Evolutionary conservation across 2,888 invertebrate genomes (phyloP).

Genomic region (Lypha dubia): DNA sequence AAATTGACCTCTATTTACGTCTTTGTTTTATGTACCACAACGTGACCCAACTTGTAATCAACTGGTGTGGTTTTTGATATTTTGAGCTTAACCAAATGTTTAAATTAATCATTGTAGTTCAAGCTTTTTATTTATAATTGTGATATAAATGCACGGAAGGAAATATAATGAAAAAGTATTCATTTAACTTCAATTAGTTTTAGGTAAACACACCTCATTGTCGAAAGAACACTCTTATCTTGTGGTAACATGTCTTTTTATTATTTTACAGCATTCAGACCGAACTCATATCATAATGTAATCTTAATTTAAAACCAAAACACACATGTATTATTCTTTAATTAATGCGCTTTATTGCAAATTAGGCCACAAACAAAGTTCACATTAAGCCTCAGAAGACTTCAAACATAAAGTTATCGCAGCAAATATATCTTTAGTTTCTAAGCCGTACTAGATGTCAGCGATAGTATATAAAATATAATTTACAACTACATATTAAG

Average conservation of each 20-base stretch:
- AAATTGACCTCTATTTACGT: too few relatives aligned
- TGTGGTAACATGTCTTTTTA: background rate
- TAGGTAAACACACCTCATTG: background rate
- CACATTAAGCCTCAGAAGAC: conserved; percentile 47
- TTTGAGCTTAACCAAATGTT: too few relatives aligned
- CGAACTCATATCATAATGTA: background rate
- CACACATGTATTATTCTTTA: background rate
- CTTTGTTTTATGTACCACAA: too few relatives aligned
- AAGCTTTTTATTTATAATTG: too few relatives aligned
- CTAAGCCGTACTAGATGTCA: conserved; percentile 21
- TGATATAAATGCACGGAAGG: too few relatives aligned
- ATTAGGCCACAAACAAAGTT: conserved; percentile 44
- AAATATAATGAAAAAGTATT: too few relatives aligned
- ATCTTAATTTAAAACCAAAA: background rate
- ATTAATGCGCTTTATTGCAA: background rate
- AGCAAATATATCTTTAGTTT: background rate
- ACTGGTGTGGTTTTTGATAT: too few relatives aligned
- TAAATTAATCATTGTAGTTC: too few relatives aligned
- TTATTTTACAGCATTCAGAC: background rate
- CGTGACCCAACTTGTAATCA: too few relatives aligned
- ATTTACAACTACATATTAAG: background rate
- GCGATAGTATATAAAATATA: conserved; percentile 27
- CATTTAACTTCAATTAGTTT: too few relatives aligned
- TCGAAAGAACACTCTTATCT: background rate
- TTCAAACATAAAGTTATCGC: conserved; percentile 19